Evolutionary conservation across 2,113 vertebrate species (phyloP), one percentile per base, ranked within the genome.

Genomic region (Pterocles gutturalis): DNA sequence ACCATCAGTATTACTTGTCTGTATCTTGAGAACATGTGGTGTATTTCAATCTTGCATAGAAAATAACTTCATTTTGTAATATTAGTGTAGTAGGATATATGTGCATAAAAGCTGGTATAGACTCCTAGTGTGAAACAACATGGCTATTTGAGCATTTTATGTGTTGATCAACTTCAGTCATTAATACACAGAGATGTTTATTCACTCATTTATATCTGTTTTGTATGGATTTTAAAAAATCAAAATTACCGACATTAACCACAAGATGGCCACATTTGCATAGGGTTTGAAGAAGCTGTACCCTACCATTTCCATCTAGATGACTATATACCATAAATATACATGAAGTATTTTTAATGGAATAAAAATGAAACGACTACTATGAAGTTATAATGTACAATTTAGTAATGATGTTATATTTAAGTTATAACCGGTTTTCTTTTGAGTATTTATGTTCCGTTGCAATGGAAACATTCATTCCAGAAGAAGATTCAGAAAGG

Each of bases 191-290:
- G 43, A 60, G 21, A 26, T 53, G 2, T 54, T 62, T 31, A 34
- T 51, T 92, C 8, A 43, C 5, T 70, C 4, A 12, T 79, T 57
- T 67, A 5, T 46, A 36, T 51, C 18, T 38, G 3, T 67, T 87
- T 41, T 91, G 18, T 33, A 41, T 19, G 41, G 33, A 8, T 51
- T 91, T 17, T 12, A n/a, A 84, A 85, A 33, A 51, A 9, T 43
- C 2, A 17, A 7, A 71, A 62, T 83, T 97, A 92, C 96, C 75
- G 60, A 14, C 16, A 28, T 91, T 75, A 96, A 67, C 98, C 98
- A 98, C 98, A 96, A 98, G 98, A 98, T 98, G 98, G 98, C 97
- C 80, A 64, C 53, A 81, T 93, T 95, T 95, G 70, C 93, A 97
- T 96, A 97, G 96, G 83, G 87, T 97, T 97, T 66, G 78, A 62